Conservation (phyloP, 1,140 invertebrate species). For the Brachionus calyciflorus region DNA sequence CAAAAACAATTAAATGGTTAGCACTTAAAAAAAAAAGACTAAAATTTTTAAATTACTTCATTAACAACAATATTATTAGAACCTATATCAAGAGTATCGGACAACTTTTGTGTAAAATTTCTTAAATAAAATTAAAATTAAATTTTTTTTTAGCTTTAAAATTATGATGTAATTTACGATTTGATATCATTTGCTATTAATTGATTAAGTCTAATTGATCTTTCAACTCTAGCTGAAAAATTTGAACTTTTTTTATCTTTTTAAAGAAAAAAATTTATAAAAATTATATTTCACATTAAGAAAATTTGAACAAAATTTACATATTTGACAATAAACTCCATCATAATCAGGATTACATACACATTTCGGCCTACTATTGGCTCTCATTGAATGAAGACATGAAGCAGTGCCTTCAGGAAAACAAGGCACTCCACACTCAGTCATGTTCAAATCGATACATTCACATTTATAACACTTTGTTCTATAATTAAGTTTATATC, state of each 20-base stretch:
- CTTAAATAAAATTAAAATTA: not conserved
- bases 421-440: conserved; percentile 45
- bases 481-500: conserved; percentile 10
- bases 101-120: conserved; percentile 22
- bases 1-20: too few relatives aligned
- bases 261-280: not conserved
- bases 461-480: conserved; percentile 46
- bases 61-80: conserved; percentile 15
- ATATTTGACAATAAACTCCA: conserved; percentile 41
- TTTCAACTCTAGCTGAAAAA: conserved; percentile 21
- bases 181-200: not conserved
- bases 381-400: conserved; percentile 38
- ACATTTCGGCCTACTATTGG: conserved; percentile 41
- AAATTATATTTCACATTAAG: not conserved
- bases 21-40: too few relatives aligned
- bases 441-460: conserved; percentile 38
- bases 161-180: conserved; percentile 2
- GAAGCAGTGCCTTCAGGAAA: conserved; percentile 15
- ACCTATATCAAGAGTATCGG: not conserved
- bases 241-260: conserved; percentile 42
- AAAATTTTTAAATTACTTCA: too few relatives aligned
- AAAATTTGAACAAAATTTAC: not conserved
- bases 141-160: not conserved
- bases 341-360: conserved; percentile 24
- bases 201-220: conserved; percentile 4